Evolutionary conservation across 2,888 invertebrate species (phyloP).

Genomic region (Tridacna gigas): DNA sequence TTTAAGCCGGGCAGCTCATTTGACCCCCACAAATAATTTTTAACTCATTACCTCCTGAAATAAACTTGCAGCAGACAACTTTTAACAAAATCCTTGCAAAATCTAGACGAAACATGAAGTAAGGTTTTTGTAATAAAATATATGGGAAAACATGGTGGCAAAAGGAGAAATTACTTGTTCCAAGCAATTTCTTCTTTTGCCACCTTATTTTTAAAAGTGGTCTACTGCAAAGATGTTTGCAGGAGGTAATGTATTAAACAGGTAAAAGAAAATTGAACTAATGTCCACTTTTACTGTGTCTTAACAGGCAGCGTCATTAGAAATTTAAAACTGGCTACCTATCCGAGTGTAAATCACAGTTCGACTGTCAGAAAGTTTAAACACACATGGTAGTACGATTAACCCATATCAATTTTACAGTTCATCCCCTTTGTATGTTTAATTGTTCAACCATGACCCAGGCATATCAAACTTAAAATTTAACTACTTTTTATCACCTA

Average conservation of each 20-base stretch:
- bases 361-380: slow-evolving; percentile 29
- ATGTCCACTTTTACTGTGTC: slow-evolving; percentile 18
- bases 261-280: slow-evolving; percentile 20
- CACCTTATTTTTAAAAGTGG: no score
- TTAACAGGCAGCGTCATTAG: slow-evolving; percentile 15
- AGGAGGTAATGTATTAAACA: not conserved
- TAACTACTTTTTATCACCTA: not conserved
- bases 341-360: slow-evolving; percentile 21
- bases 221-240: no score
- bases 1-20: slow-evolving; percentile 17
- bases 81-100: no score
- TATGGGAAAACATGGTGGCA: no score
- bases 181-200: no score
- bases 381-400: slow-evolving; percentile 38
- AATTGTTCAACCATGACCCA: slow-evolving; percentile 37
- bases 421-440: slow-evolving; percentile 29
- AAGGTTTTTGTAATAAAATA: no score
- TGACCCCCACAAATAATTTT: slow-evolving; percentile 8
- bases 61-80: no score
- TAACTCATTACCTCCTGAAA: no score
- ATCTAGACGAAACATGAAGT: no score
- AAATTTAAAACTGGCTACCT: slow-evolving; percentile 19
- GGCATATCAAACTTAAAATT: not conserved
- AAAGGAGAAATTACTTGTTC: no score
- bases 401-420: slow-evolving; percentile 56